phyloP scores from a whole-genome alignment of 1,140 invertebrate genomes.

The Drosophila nannoptera region DNA sequence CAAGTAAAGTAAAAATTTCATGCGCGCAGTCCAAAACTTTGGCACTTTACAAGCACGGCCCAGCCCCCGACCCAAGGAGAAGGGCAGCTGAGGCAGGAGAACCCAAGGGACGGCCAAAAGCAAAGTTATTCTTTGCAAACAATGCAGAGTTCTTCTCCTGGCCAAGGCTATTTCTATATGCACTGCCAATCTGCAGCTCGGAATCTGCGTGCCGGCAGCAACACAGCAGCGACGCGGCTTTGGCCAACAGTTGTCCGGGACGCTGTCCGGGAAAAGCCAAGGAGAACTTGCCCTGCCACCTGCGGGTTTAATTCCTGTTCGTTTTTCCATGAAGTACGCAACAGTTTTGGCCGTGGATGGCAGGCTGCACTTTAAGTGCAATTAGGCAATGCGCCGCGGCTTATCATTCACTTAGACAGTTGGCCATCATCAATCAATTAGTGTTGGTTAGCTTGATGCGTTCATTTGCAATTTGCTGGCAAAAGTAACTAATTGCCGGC shows the following conservation, averaged over 20 bases:
- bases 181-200: conserved; percentile 34
- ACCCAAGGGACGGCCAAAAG: conserved; percentile 55
- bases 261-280: conserved; percentile 9
- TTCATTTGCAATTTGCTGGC: conserved; percentile 56
- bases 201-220: conserved; percentile 50
- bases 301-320: conserved; percentile 19
- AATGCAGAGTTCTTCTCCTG: conserved; percentile 74
- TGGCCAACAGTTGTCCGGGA: conserved; percentile 1
- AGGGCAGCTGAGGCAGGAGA: neutral
- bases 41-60: conserved; percentile 50
- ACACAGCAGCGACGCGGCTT: conserved; percentile 1
- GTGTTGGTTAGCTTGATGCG: conserved; percentile 67
- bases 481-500: conserved; percentile 71
- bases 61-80: neutral
- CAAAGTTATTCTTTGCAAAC: conserved; percentile 73
- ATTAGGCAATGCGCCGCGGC: conserved; percentile 44
- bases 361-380: conserved; percentile 34
- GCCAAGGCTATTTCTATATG: conserved; percentile 72
- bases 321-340: conserved; percentile 56
- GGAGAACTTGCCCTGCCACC: conserved; percentile 8
- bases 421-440: conserved; percentile 67
- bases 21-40: conserved; percentile 70
- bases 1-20: conserved; percentile 75
- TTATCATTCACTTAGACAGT: neutral
- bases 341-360: conserved; percentile 6